Evolutionary conservation across 2,797 vertebrate genomes (phyloP).

Genomic region (Anisognathus igniventris): DNA sequence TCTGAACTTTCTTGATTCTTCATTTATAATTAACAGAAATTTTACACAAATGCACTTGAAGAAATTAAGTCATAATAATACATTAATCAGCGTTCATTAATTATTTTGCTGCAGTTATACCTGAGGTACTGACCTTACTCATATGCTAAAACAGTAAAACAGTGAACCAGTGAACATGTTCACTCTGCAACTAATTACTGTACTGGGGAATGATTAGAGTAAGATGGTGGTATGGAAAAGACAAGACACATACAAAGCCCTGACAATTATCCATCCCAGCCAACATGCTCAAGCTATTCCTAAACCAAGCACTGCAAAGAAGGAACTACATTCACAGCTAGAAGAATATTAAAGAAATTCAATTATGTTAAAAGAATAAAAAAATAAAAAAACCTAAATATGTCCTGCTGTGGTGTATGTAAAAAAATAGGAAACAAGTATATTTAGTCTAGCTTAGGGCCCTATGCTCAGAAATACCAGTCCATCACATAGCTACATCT

Average conservation of each 20-base stretch:
- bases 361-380: background rate
- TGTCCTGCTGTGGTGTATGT: background rate
- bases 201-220: background rate
- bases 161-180: background rate
- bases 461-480: background rate
- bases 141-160: background rate
- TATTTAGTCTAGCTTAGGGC: background rate
- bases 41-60: background rate
- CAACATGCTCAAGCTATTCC: background rate
- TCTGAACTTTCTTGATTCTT: background rate
- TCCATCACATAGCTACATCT: background rate
- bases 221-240: background rate
- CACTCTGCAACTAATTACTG: background rate
- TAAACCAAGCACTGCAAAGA: background rate
- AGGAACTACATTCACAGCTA: background rate
- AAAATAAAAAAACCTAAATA: background rate
- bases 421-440: background rate
- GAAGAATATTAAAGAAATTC: background rate
- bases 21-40: slow-evolving; percentile 21
- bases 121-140: slow-evolving; percentile 10
- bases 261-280: background rate
- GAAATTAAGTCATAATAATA: slow-evolving; percentile 28
- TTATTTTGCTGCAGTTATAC: slow-evolving; percentile 29
- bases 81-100: slow-evolving; percentile 28
- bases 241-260: background rate